Evolutionary conservation across 2,113 vertebrate genomes (phyloP).

Genomic region (Casuarius casuarius): DNA sequence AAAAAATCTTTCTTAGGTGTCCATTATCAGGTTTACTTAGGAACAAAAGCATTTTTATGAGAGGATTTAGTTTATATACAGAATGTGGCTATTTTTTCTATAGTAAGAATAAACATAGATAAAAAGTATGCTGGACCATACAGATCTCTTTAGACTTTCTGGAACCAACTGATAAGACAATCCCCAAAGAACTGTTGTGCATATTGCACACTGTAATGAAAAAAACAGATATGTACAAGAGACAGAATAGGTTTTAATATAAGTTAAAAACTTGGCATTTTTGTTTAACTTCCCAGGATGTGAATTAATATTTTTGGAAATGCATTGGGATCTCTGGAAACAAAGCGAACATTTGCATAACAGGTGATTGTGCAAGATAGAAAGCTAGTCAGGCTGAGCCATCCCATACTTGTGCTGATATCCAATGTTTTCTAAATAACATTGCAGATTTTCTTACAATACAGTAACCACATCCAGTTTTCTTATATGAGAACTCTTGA

Average conservation of each 20-base stretch:
- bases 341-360: not conserved
- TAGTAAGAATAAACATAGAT: not conserved
- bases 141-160: not conserved
- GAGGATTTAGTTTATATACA: not conserved
- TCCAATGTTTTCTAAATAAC: not conserved
- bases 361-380: not conserved
- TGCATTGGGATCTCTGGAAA: not conserved
- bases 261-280: not conserved
- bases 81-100: not conserved
- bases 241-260: not conserved
- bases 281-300: not conserved
- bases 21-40: not conserved
- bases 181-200: not conserved
- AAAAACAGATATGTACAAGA: not conserved
- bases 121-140: not conserved
- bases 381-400: not conserved
- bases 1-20: not conserved
- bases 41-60: not conserved
- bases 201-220: not conserved
- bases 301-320: not conserved
- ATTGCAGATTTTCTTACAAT: not conserved
- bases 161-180: conserved; percentile 5
- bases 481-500: not conserved
- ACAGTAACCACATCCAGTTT: not conserved
- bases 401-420: rapidly evolving